Conservation (phyloP, 2,888 invertebrate species). For the Epinotia demarniana region DNA sequence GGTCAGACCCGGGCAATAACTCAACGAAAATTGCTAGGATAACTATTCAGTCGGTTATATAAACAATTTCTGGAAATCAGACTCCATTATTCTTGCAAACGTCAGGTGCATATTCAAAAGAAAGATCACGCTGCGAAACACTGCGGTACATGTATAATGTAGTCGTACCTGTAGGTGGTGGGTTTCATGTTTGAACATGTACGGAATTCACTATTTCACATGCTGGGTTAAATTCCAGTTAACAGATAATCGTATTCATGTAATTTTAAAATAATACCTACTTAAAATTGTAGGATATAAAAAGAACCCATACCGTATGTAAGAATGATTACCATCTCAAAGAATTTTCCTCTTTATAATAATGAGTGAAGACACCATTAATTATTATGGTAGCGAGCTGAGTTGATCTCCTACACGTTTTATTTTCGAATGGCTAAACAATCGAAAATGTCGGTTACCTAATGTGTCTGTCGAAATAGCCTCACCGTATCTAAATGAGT, state of each 20-base stretch:
- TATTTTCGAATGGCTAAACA: background rate
- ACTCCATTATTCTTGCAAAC: constrained; percentile 1
- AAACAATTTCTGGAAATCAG: constrained; percentile 24
- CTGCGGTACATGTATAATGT: background rate
- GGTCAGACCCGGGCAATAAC: constrained; percentile 57
- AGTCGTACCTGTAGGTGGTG: too few species aligned
- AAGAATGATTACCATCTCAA: too few species aligned
- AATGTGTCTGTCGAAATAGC: constrained; percentile 24
- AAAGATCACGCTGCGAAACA: too few species aligned
- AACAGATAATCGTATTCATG: too few species aligned
- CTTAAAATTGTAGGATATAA: too few species aligned
- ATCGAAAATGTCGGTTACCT: constrained; percentile 5
- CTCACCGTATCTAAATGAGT: constrained; percentile 19
- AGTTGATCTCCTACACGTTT: constrained; percentile 1
- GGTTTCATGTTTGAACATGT: too few species aligned
- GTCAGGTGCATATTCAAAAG: background rate
- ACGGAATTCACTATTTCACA: too few species aligned
- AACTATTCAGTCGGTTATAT: constrained; percentile 46
- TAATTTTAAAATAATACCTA: too few species aligned
- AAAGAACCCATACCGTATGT: too few species aligned
- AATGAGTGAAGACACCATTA: too few species aligned
- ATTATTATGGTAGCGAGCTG: background rate
- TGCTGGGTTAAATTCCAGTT: too few species aligned
- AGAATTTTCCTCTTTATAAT: too few species aligned
- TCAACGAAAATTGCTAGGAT: constrained; percentile 62